phyloP scores from a whole-genome alignment of 2,888 invertebrate genomes.

The Leptinotarsa peninsularis region DNA sequence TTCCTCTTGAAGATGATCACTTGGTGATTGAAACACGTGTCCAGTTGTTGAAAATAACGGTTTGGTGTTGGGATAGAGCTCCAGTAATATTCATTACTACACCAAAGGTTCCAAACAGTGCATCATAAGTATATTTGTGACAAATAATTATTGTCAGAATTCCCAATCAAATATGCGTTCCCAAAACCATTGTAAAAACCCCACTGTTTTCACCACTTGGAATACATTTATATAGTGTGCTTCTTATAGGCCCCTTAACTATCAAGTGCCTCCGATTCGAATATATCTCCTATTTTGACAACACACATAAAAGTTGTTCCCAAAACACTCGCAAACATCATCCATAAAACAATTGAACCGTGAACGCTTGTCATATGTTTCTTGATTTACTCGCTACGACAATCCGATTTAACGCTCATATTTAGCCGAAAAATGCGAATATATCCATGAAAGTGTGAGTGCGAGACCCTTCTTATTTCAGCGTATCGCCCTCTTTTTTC shows the following conservation, averaged over 20 bases:
- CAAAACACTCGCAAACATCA: conserved; percentile 31
- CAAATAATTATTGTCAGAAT: too few relatives aligned
- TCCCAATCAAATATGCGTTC: too few relatives aligned
- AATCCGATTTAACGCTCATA: conserved; percentile 44
- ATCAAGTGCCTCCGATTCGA: conserved; percentile 12
- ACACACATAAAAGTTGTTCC: conserved; percentile 19
- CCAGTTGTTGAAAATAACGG: too few relatives aligned
- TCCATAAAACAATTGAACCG: conserved; percentile 40
- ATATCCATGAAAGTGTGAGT: conserved; percentile 45
- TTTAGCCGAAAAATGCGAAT: conserved; percentile 40
- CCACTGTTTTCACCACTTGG: too few relatives aligned
- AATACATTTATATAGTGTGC: background rate
- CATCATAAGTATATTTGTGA: too few relatives aligned
- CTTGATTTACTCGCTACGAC: conserved; percentile 34
- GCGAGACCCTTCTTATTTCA: conserved; percentile 36
- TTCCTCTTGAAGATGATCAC: too few relatives aligned
- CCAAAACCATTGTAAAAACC: too few relatives aligned
- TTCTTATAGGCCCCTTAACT: background rate
- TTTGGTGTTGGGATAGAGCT: too few relatives aligned
- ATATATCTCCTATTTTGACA: conserved; percentile 26
- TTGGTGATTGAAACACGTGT: too few relatives aligned
- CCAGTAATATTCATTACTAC: too few relatives aligned
- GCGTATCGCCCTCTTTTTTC: conserved; percentile 33
- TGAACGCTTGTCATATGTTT: conserved; percentile 46
- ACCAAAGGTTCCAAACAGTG: too few relatives aligned